Percentiles rank a stretch among this genome's conserved stretches.
These are phyloP conservation scores for Reticulitermes speratus DNA, from an alignment of 1,140 invertebrate genomes.

Conservation along the genomic window DNA sequence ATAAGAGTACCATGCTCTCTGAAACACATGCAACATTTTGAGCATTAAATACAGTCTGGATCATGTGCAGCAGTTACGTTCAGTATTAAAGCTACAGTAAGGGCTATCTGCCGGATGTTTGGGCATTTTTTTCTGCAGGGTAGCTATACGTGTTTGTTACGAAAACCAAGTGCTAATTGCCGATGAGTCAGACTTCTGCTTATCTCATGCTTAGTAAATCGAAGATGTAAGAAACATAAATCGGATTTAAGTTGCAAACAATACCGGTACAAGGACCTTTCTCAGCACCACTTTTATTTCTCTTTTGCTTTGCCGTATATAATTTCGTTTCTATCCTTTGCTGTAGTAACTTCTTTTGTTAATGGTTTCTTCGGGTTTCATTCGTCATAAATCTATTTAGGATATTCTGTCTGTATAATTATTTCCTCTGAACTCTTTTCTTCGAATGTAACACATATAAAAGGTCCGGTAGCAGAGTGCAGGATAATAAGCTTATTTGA, in stretches of 20 bases:
- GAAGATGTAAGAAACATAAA: background rate
- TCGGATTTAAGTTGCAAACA: background rate
- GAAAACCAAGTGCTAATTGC: background rate
- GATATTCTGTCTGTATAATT: conserved; percentile 29
- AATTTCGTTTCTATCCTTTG: background rate
- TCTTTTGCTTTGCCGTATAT: background rate
- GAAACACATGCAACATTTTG: no score
- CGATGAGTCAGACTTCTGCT: background rate
- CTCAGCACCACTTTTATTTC: background rate
- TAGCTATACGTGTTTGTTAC: background rate
- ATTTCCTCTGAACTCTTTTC: conserved; percentile 30
- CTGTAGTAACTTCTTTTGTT: conserved; percentile 20
- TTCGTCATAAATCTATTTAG: conserved; percentile 32
- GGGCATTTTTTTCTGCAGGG: no score
- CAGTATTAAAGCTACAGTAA: no score
- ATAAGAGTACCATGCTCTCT: no score
- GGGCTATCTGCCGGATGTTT: no score
- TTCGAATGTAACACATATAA: conserved; percentile 23
- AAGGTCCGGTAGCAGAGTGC: background rate
- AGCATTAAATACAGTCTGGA: no score
- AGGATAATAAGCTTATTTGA: conserved; percentile 28
- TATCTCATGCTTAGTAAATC: background rate
- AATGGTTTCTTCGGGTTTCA: conserved; percentile 23
- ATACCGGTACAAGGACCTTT: background rate
- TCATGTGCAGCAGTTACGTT: no score